phyloP scores from a whole-genome alignment of 2,113 vertebrate species.

The Loxodonta africana region DNA sequence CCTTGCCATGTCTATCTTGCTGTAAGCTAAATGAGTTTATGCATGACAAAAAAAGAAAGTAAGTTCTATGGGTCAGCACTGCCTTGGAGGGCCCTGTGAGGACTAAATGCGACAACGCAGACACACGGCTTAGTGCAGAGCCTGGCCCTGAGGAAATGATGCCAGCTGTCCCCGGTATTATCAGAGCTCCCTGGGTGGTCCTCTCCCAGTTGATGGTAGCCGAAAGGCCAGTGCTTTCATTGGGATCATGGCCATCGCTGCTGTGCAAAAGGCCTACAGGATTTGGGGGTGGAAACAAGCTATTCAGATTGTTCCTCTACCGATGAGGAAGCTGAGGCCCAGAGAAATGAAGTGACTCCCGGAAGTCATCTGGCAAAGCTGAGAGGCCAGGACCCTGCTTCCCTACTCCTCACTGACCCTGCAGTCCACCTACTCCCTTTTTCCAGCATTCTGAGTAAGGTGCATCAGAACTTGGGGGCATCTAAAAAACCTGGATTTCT shows the following conservation, averaged over 20 bases:
- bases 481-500: not conserved
- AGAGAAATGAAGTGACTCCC: not conserved
- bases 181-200: not conserved
- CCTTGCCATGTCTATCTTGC: not conserved
- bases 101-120: rapidly evolving
- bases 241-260: not conserved
- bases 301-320: not conserved
- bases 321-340: not conserved
- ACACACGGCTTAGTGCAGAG: not conserved
- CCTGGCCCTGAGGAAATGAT: not conserved
- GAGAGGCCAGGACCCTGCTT: not conserved
- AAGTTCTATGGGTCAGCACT: not conserved
- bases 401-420: no score
- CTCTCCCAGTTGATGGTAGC: not conserved
- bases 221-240: not conserved
- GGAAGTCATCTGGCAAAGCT: not conserved
- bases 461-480: not conserved
- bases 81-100: not conserved
- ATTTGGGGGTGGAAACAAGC: not conserved
- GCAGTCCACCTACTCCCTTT: no score
- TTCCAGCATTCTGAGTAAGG: not conserved
- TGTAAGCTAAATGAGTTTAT: not conserved
- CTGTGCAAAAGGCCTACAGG: not conserved
- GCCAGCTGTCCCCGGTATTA: not conserved
- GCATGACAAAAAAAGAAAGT: not conserved